Base-by-base conservation (phyloP, 2,888 invertebrate genomes). In the Drosophila flavopinicola region DNA sequence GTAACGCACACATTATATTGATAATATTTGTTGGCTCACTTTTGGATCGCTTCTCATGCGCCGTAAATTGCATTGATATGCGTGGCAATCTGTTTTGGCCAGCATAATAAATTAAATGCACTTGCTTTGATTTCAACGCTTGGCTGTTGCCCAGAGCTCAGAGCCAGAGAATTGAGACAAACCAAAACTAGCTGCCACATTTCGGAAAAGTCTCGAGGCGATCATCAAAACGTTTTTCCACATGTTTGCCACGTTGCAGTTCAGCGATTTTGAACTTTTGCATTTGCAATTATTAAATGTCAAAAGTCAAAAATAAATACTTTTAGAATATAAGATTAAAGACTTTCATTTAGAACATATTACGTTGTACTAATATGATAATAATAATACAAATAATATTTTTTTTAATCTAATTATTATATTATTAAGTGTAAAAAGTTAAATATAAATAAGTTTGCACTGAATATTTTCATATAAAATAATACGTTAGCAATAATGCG, bases 21-120 rank as follows among this genome's bases (percentile, higher is more conserved):
- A 77, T 80, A 71, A 71, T 71, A 57, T 70, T 59, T 30, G n/a
- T 53, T 47, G 64, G 27, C 1, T 44, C 6, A 63, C 24, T 59
- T 64, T 66, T 60, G 61, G 37, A 51, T 54, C 59, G 59, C 53
- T 61, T 65, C 41, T 52, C 56, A 59, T 66, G 66, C 52, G 37
- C 56, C 52, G 65, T 72, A 67, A 74, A 80, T 71, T 65, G 58
- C 47, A 71, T 74, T 85, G 85, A 79, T 78, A 83, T 75, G 79
- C 84, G 51, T 64, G 71, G 78, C 83, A 78, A 82, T 78, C 78
- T 82, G 75, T 69, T 78, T 82, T 37, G 17, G 33, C 66, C 72
- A 69, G 67, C 67, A 67, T 66, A 68, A 73, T 80, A 83, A 80
- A 75, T 83, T 69, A 75, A 75, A 80, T 80, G 83, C 79, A 82